Evolutionary conservation across 2,888 invertebrate species (phyloP).

Genomic region (Hypomecis punctinalis): DNA sequence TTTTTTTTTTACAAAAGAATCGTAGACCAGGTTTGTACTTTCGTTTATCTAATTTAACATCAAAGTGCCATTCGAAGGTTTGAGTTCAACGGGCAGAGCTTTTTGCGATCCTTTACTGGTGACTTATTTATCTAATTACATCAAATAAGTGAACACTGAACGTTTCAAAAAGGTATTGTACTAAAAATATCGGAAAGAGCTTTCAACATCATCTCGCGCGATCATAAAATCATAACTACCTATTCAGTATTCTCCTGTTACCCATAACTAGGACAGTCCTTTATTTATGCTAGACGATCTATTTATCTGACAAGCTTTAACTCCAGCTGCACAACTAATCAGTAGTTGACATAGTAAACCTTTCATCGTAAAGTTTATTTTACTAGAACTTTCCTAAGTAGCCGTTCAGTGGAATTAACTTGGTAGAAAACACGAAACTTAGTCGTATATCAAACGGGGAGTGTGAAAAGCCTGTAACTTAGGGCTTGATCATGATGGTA

Average conservation of each 20-base stretch:
- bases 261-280: neutral
- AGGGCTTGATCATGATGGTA: neutral
- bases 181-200: neutral
- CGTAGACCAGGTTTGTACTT: too few relatives aligned
- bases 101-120: too few relatives aligned
- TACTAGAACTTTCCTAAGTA: constrained; percentile 16
- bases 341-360: constrained; percentile 17
- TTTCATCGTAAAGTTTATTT: constrained; percentile 19
- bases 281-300: constrained; percentile 20
- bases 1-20: too few relatives aligned
- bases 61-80: too few relatives aligned
- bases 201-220: neutral
- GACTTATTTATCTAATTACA: too few relatives aligned
- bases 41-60: too few relatives aligned
- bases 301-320: constrained; percentile 51
- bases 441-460: constrained; percentile 15
- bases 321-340: constrained; percentile 12
- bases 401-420: constrained; percentile 8
- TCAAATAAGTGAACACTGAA: too few relatives aligned
- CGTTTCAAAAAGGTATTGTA: too few relatives aligned
- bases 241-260: constrained; percentile 1
- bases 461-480: constrained; percentile 17
- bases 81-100: too few relatives aligned
- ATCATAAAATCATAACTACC: neutral
- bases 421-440: constrained; percentile 10